A percentile compares a stretch with the other conserved stretches of the same genome.
Conservation (phyloP, 2,113 vertebrate genomes). For the Xenopus tropicalis region DNA sequence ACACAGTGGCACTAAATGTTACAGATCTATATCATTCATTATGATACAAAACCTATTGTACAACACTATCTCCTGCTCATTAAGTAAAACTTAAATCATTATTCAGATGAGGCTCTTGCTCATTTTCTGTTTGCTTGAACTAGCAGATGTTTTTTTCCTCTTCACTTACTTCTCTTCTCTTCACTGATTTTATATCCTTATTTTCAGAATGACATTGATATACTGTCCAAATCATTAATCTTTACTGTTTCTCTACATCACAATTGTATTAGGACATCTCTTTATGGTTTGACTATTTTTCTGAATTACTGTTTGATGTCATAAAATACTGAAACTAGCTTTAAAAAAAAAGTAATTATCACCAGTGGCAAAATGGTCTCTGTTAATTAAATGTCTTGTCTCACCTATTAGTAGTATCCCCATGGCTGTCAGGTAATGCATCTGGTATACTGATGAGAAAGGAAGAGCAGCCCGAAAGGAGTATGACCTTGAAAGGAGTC, state of each 20-base stretch:
- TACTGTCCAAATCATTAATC: conserved; percentile 6
- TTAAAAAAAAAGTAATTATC: background rate
- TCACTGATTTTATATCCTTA: conserved; percentile 17
- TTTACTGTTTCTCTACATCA: conserved; percentile 84
- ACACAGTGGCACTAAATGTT: too few relatives aligned
- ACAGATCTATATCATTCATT: too few relatives aligned
- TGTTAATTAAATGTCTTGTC: background rate
- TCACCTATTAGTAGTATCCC: conserved; percentile 88
- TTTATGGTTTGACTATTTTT: conserved; percentile 4
- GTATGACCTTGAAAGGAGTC: conserved; percentile 95
- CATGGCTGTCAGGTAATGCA: conserved; percentile 86
- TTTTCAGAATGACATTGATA: conserved; percentile 19
- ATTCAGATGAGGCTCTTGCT: background rate
- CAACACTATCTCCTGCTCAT: background rate
- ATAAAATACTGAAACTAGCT: background rate
- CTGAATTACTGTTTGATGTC: background rate
- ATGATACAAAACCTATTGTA: too few relatives aligned
- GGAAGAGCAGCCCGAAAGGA: conserved; percentile 91
- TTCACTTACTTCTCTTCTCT: conserved; percentile 9
- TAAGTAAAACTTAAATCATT: background rate
- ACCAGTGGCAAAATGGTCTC: background rate
- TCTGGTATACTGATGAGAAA: conserved; percentile 95
- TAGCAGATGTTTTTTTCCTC: background rate
- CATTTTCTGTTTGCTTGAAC: conserved; percentile 3
- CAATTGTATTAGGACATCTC: conserved; percentile 54